phyloP scores from a whole-genome alignment of 2,797 vertebrate species.

The Tokudaia muenninki region DNA sequence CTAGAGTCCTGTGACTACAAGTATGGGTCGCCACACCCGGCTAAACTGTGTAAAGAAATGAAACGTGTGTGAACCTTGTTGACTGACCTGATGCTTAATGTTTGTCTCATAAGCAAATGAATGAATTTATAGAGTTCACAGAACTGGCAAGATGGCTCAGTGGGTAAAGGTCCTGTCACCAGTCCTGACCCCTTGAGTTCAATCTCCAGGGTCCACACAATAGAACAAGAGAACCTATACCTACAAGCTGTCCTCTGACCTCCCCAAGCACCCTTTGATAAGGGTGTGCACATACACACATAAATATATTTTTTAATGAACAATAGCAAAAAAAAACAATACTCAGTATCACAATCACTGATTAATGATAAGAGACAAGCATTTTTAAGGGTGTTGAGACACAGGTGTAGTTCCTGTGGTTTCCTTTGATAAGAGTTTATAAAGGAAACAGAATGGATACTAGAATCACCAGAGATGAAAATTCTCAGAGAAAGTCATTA shows the following conservation, averaged over 20 bases:
- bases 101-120: background rate
- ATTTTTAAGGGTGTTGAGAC: background rate
- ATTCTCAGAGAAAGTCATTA: background rate
- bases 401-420: background rate
- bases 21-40: background rate
- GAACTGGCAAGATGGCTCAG: background rate
- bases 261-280: background rate
- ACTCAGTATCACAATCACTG: background rate
- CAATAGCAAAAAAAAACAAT: background rate
- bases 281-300: background rate
- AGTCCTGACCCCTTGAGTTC: background rate
- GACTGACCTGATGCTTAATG: background rate
- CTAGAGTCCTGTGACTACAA: background rate
- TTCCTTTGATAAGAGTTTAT: background rate
- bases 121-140: background rate
- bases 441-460: background rate
- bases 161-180: too few species aligned
- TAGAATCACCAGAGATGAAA: background rate
- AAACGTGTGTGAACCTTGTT: background rate
- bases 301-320: background rate
- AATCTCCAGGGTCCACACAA: background rate
- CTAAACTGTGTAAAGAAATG: background rate
- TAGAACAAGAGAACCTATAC: background rate
- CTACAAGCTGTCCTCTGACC: background rate
- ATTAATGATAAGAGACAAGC: background rate